phyloP scores from a whole-genome alignment of 2,888 invertebrate species.

The Nephrotoma appendiculata region DNA sequence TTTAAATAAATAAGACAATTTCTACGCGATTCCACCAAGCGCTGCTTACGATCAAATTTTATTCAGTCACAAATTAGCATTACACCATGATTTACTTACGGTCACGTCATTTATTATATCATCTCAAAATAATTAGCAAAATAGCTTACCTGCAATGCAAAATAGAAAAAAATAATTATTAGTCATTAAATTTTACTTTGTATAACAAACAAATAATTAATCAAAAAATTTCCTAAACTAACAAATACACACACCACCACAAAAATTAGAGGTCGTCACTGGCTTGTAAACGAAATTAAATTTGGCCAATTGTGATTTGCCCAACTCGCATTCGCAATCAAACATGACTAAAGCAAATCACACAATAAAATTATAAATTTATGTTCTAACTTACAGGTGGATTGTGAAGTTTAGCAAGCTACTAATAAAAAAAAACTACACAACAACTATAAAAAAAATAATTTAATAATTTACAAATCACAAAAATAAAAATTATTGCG shows the following conservation, averaged over 20 bases:
- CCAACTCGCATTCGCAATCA: not conserved
- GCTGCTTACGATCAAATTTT: too few relatives aligned
- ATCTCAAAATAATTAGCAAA: not conserved
- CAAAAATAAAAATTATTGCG: not conserved
- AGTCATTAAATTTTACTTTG: not conserved
- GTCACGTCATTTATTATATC: not conserved
- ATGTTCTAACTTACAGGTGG: not conserved
- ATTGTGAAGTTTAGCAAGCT: too few relatives aligned
- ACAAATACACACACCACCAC: too few relatives aligned
- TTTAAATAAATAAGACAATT: too few relatives aligned
- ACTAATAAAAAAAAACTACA: not conserved
- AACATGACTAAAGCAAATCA: not conserved
- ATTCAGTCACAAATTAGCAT: not conserved
- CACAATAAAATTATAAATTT: not conserved
- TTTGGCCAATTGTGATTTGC: too few relatives aligned
- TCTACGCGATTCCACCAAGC: too few relatives aligned
- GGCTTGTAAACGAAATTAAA: too few relatives aligned
- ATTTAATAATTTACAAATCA: not conserved
- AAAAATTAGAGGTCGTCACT: too few relatives aligned
- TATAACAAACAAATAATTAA: too few relatives aligned
- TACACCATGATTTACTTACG: not conserved
- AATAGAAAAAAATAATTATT: not conserved
- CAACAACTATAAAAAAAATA: not conserved
- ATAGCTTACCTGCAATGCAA: not conserved
- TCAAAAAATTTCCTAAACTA: not conserved